Percentiles rank a stretch among this genome's conserved stretches.
These are phyloP conservation scores for Leptocoma aspasia DNA, from an alignment of 2,113 vertebrate genomes.

Conservation along the genomic window DNA sequence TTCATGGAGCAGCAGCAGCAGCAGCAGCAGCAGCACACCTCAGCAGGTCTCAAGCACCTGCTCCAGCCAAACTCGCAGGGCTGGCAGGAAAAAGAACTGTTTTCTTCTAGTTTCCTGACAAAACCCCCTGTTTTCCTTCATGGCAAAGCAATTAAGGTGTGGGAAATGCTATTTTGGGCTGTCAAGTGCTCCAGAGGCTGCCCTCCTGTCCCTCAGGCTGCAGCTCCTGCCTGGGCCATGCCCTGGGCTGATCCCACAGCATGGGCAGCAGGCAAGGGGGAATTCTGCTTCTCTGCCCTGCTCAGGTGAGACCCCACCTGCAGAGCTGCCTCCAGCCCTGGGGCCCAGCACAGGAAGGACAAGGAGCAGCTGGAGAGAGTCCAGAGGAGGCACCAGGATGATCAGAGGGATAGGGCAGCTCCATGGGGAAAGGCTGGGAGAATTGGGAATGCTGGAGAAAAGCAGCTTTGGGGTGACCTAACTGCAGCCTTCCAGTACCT, in stretches of 20 bases:
- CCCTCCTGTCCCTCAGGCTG: not conserved
- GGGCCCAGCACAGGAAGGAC: not conserved
- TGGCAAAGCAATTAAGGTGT: not conserved
- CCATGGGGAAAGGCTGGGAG: not conserved
- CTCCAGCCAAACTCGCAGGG: not conserved
- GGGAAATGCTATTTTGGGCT: not conserved
- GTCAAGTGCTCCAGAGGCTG: not conserved
- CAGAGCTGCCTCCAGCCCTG: not conserved
- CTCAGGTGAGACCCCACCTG: not conserved
- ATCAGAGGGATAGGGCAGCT: not conserved
- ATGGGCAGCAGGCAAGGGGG: not conserved
- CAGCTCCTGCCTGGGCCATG: not conserved
- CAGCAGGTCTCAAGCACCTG: not conserved
- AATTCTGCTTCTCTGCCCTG: not conserved
- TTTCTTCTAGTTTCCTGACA: not conserved
- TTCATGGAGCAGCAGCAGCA: not conserved
- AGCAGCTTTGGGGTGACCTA: not conserved
- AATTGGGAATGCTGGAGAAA: not conserved
- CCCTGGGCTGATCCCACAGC: not conserved
- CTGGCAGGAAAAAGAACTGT: not conserved
- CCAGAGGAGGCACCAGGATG: not conserved
- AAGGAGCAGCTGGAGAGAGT: not conserved
- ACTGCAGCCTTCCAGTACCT: fast-evolving
- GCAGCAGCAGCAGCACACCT: not conserved
- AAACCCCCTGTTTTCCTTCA: not conserved